A percentile compares a stretch with the other conserved stretches of the same genome.
phyloP scores from a whole-genome alignment of 2,113 vertebrate genomes.

The Aythya baeri region DNA sequence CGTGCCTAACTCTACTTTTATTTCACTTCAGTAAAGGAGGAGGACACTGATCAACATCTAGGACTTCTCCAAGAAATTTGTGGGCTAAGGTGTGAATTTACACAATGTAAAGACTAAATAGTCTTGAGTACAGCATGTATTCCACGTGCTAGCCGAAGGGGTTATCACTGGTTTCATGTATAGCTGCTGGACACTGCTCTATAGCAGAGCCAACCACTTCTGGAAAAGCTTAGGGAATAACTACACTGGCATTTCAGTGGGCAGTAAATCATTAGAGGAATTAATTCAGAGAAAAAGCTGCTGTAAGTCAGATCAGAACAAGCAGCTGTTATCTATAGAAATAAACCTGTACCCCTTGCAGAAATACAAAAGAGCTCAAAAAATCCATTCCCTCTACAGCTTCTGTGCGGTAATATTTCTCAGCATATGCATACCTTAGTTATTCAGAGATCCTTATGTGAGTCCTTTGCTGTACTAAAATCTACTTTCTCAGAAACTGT shows the following conservation, averaged over 20 bases:
- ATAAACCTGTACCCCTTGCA: not conserved
- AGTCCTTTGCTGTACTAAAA: constrained; percentile 21
- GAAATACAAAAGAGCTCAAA: not conserved
- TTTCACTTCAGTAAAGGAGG: not conserved
- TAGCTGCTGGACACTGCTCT: not conserved
- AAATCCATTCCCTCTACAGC: not conserved
- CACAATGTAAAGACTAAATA: not conserved
- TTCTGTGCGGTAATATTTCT: not conserved
- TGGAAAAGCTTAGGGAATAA: not conserved
- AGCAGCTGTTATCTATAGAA: not conserved
- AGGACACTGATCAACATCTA: not conserved
- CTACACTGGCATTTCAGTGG: not conserved
- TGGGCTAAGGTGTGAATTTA: not conserved
- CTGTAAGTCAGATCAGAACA: not conserved
- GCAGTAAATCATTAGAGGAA: not conserved
- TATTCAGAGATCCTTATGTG: not conserved
- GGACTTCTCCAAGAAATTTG: not conserved
- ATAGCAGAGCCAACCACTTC: not conserved
- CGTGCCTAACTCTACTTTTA: not conserved
- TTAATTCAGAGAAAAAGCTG: not conserved
- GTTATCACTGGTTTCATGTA: not conserved
- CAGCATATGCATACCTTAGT: not conserved
- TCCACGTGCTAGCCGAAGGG: not conserved
- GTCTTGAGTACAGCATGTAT: not conserved
- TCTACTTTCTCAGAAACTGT: constrained; percentile 30